A percentile compares a stretch with the other conserved stretches of the same genome.
Conservation (phyloP, 2,113 vertebrate genomes). For the Pelobates fuscus region DNA sequence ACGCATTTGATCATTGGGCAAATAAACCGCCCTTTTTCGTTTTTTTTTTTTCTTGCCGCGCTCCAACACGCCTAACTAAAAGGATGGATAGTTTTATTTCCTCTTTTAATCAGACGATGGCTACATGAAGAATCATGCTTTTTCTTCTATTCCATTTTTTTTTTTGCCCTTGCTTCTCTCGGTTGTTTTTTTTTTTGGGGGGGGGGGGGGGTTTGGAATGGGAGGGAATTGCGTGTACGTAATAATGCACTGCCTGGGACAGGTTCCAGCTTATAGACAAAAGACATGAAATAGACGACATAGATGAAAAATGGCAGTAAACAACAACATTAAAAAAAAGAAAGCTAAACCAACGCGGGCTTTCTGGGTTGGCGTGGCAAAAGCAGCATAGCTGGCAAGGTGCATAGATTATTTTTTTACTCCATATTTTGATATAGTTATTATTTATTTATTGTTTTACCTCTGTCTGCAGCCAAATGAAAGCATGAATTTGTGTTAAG, state of each 20-base stretch:
- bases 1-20: conserved; percentile 14
- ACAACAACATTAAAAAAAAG: conserved; percentile 45
- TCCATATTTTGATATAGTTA: background rate
- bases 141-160: conserved; percentile 55
- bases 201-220: conserved; percentile 66
- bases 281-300: conserved; percentile 77
- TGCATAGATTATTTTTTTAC: background rate
- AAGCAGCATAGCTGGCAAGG: background rate
- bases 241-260: conserved; percentile 75
- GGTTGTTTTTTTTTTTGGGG: conserved; percentile 58
- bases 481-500: conserved; percentile 51
- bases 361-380: background rate
- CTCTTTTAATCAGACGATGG: conserved; percentile 50
- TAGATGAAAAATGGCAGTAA: conserved; percentile 59
- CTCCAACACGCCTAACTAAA: conserved; percentile 36
- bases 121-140: conserved; percentile 55
- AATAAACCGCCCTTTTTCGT: conserved; percentile 28
- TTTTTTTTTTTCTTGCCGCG: conserved; percentile 11
- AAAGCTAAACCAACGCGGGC: background rate
- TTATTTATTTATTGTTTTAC: conserved; percentile 24
- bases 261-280: conserved; percentile 81
- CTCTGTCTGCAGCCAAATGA: conserved; percentile 71
- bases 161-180: conserved; percentile 50
- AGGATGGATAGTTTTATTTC: conserved; percentile 47
- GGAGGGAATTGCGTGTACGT: conserved; percentile 69